phyloP scores from a whole-genome alignment of 2,888 invertebrate species.

The Ferdinandea cuprea region DNA sequence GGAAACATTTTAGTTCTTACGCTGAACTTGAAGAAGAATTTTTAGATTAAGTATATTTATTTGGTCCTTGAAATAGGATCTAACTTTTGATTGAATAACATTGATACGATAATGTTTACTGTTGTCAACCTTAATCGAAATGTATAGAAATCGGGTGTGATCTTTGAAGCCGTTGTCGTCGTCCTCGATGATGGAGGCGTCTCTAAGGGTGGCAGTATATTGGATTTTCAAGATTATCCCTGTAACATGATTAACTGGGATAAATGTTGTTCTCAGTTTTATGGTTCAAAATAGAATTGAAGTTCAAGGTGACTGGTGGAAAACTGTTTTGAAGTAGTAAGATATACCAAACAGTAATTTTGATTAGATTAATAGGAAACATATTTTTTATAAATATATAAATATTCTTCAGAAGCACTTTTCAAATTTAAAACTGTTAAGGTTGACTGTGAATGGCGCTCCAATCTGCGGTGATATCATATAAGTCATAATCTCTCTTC shows the following conservation, averaged over 20 bases:
- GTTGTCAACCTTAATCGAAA: conserved; percentile 56
- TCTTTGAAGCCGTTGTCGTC: conserved; percentile 30
- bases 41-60: conserved; percentile 18
- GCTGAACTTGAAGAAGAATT: conserved; percentile 2
- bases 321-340: no score
- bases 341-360: no score
- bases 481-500: no score
- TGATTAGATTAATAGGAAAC: no score
- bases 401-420: no score
- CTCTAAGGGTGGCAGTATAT: conserved; percentile 57
- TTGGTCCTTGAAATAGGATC: conserved; percentile 67
- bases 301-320: not conserved
- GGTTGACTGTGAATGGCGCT: no score
- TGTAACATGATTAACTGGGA: conserved; percentile 65
- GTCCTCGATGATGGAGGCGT: conserved; percentile 50
- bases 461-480: no score
- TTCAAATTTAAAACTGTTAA: no score
- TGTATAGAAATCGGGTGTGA: conserved; percentile 43
- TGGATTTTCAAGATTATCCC: conserved; percentile 58
- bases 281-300: not conserved
- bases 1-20: conserved; percentile 53
- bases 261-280: not conserved
- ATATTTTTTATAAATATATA: no score
- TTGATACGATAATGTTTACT: conserved; percentile 73
- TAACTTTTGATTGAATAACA: conserved; percentile 59